Percentiles rank a stretch among this genome's conserved stretches.
Conservation (phyloP, 2,797 vertebrate genomes). For the Eulemur rubriventer region DNA sequence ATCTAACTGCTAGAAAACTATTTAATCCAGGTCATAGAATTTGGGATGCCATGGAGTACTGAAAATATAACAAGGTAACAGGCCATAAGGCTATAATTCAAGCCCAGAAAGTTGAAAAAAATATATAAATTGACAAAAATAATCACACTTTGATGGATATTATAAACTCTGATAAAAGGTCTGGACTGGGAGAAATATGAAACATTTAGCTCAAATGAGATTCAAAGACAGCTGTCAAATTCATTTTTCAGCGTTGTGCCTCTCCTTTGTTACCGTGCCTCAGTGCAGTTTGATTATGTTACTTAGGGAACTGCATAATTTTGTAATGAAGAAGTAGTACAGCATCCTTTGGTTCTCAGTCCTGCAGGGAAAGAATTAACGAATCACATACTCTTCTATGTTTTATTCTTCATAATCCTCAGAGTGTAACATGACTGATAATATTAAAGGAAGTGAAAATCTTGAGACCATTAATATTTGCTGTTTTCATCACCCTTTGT, state of each 20-base stretch:
- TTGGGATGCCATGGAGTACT: not conserved
- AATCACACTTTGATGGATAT: not conserved
- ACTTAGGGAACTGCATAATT: not conserved
- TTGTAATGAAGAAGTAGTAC: conserved; percentile 48
- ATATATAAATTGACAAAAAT: not conserved
- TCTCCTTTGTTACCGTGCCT: not conserved
- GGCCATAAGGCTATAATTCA: not conserved
- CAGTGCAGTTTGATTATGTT: not conserved
- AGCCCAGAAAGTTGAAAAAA: not conserved
- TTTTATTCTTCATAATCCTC: conserved; percentile 49
- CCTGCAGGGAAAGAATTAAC: conserved; percentile 58
- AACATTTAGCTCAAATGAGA: not conserved
- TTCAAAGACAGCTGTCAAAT: not conserved
- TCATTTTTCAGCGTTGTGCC: not conserved
- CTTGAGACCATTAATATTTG: not conserved
- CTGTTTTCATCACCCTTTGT: conserved; percentile 17
- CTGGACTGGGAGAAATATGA: not conserved
- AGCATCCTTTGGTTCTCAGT: not conserved
- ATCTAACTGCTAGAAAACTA: not conserved
- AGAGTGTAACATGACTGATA: not conserved
- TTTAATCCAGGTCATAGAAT: not conserved
- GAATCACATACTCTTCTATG: conserved; percentile 58
- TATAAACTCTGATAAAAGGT: not conserved
- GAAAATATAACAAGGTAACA: not conserved
- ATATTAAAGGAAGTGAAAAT: not conserved